phyloP scores from a whole-genome alignment of 2,113 vertebrate genomes.

The Lepus europaeus region DNA sequence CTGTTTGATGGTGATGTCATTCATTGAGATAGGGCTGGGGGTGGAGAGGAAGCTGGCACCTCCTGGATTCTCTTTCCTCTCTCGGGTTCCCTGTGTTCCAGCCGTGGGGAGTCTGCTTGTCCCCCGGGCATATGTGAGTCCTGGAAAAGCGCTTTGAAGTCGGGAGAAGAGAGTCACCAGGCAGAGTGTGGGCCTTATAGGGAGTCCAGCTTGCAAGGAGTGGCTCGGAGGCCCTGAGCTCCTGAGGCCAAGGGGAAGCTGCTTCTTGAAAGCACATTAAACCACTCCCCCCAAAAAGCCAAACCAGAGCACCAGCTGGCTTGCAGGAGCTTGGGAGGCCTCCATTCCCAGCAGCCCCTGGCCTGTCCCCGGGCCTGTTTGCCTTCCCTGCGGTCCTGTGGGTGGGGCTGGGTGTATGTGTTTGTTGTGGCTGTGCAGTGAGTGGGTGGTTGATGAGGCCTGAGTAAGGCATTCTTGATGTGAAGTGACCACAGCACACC shows the following conservation, averaged over 20 bases:
- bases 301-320: not conserved
- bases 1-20: conserved; percentile 29
- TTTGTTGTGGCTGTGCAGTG: not conserved
- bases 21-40: not conserved
- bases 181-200: conserved; percentile 14
- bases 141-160: conserved; percentile 49
- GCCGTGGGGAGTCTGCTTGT: not conserved
- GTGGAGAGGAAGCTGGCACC: not conserved
- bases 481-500: not conserved
- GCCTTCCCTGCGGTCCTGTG: conserved; percentile 50
- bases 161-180: conserved; percentile 9
- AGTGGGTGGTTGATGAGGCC: not conserved
- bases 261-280: conserved; percentile 39
- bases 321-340: conserved; percentile 6
- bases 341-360: not conserved
- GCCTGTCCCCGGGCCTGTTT: conserved; percentile 3
- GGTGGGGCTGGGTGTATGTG: conserved; percentile 1
- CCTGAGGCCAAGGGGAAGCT: not conserved
- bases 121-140: not conserved
- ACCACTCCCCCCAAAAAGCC: not conserved
- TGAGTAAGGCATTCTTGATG: conserved; percentile 22
- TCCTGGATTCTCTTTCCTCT: conserved; percentile 27
- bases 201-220: conserved; percentile 20
- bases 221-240: not conserved
- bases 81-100: not conserved